Base-by-base conservation (phyloP, 2,113 vertebrate genomes). In the Siniperca knerii region DNA sequence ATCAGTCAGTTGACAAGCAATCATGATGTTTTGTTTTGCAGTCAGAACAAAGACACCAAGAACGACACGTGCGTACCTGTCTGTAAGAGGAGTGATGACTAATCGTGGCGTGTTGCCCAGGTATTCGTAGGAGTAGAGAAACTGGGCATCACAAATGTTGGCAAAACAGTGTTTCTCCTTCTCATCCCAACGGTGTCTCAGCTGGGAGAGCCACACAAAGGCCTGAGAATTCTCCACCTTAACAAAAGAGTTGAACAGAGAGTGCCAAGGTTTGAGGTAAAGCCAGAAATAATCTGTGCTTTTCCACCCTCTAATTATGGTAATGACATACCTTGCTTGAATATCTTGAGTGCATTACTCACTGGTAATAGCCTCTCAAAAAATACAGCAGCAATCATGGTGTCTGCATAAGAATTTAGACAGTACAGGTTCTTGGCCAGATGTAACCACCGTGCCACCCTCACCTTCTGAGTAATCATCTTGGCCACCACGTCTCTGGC, bases 141-240 rank as follows among this genome's bases (percentile, higher is more conserved):
- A 99, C 92, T 97, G 97, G 0, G 98, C 98, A 0, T 99, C 98
- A 0, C 98, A 99, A 92, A 99, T 99, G 94, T 97, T 97, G 84
- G 97, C 96, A 64, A 95, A 97, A 92, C 98, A 99, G 77, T 98
- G 98, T 65, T 90, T 96, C 68, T 97, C 96, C 73, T 95, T 95
- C 33, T 99, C 98, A 0, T 94, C 92, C 98, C 98, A 99, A 1
- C 96, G 95, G 90, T 99, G 98, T 29, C 98, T 95, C 23, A 99
- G 95, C 94, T 99, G 98, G 0, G 98, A 98, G 69, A 99, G 94
- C 98, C 98, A 99, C 66, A 97, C 37, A 25, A 99, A 99, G 0
- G 97, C 97, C 95, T 98, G 98, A 23, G 96, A 96, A 0, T 90
- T 98, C 79, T 97, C 98, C 82, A 99, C 97, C 98, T 99, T 82